Base-by-base conservation (phyloP, 2,888 invertebrate genomes). In the Pasiphila rectangulata region DNA sequence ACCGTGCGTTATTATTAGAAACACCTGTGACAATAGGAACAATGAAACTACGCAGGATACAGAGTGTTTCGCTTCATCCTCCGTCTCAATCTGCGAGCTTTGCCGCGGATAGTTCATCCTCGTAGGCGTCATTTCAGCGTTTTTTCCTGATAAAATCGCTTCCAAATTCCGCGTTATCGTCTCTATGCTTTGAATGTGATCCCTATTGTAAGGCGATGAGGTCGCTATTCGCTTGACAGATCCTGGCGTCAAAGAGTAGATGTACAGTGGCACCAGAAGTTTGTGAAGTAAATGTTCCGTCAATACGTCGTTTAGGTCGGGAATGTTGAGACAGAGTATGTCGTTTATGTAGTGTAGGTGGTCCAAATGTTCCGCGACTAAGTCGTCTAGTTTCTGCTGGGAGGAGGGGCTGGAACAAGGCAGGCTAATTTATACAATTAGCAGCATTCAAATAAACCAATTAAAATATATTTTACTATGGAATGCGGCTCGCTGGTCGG, bases 261-360 rank as follows among this genome's bases (percentile, higher is more conserved):
- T 96, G 78, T 98, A 98, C 47, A 98, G 80, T 4, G 98, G 98
- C 56, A 98, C 94, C 46, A 99, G 90, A 1, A 99, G 90, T 79
- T 97, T 95, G 81, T 98, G 96, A 56, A 99, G 89, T 49, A 99
- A 89, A 83, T 99, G 98, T 75, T 98, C 97, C 0, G 97, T 96
- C 43, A 99, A 86, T 34, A 98, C 97, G 65, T 96, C 95, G 81
- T 98, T 99, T 42, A 99, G 90, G 69, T 96, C 96, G 39, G 95
- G 94, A 63, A 98, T 98, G 75, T 96, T 94, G 46, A 99, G 90
- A 69, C 96, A 94, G 12, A 99, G 91, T 63, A 99, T 99, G 74
- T 99, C 99, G 74, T 98, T 99, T 45, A 99, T 90, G 78, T 99
- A 99, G 83, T 99, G 98, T 7, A 99, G 90, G 77, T 99, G 98